Percentiles rank a stretch among this genome's conserved stretches.
Conservation (phyloP, 2,113 vertebrate genomes). For the Columba livia region DNA sequence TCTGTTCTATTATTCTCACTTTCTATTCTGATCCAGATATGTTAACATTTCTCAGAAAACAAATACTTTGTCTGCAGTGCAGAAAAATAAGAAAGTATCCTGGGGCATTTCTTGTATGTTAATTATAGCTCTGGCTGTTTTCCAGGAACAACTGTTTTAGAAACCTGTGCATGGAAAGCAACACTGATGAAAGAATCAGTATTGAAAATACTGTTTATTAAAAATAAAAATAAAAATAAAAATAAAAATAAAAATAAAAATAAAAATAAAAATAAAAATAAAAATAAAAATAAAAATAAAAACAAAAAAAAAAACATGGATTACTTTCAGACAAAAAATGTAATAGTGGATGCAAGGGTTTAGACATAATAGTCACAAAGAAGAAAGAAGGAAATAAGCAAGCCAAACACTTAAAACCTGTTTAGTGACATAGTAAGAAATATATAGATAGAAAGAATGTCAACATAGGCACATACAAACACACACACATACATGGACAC, state of each 20-base stretch:
- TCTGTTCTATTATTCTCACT: background rate
- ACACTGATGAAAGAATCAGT: background rate
- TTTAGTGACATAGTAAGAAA: background rate
- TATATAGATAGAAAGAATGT: background rate
- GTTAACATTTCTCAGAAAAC: background rate
- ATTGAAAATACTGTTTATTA: background rate
- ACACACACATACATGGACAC: accelerated
- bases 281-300: background rate
- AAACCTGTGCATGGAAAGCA: background rate
- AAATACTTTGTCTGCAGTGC: background rate
- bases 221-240: background rate
- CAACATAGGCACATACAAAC: background rate
- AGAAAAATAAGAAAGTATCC: background rate
- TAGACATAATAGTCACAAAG: background rate
- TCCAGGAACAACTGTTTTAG: background rate
- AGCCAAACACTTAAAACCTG: background rate
- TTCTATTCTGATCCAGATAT: background rate
- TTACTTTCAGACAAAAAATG: background rate
- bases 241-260: background rate
- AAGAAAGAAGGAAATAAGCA: background rate
- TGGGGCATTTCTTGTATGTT: background rate
- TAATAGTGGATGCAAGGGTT: background rate
- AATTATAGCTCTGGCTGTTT: constrained; percentile 1
- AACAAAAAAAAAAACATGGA: background rate
- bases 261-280: background rate